These are phyloP conservation scores for Hybognathus amarus DNA, from an alignment of 2,797 vertebrate species.

Conservation along the genomic window DNA sequence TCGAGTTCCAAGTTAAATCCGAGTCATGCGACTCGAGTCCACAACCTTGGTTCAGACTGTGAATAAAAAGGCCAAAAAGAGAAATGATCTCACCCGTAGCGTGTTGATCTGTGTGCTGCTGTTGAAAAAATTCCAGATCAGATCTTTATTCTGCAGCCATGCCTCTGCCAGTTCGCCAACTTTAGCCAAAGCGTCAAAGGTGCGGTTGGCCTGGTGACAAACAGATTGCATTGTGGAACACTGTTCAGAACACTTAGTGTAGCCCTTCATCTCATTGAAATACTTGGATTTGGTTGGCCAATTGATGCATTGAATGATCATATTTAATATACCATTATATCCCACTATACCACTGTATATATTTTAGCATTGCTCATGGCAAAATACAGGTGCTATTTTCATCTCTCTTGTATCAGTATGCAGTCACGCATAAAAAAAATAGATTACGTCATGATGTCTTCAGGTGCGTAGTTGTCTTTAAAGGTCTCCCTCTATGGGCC, in stretches of 20 bases:
- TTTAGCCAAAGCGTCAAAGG: constrained; percentile 52
- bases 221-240: background rate
- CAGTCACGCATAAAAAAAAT: background rate
- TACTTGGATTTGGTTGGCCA: background rate
- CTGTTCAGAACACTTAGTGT: background rate
- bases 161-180: constrained; percentile 31
- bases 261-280: background rate
- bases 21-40: no score
- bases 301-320: background rate
- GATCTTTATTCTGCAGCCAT: constrained; percentile 51
- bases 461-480: background rate
- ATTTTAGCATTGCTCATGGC: background rate
- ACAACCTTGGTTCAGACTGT: background rate
- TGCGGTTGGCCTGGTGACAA: constrained; percentile 53
- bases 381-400: background rate
- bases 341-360: background rate
- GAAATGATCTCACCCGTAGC: constrained; percentile 45
- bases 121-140: constrained; percentile 53
- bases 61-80: background rate
- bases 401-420: background rate
- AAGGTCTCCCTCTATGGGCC: background rate
- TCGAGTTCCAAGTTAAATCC: no score
- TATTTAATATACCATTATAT: background rate
- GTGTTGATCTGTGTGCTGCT: constrained; percentile 53
- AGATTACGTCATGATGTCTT: background rate